Conservation (phyloP, 2,113 vertebrate species). For the Struthio camelus region DNA sequence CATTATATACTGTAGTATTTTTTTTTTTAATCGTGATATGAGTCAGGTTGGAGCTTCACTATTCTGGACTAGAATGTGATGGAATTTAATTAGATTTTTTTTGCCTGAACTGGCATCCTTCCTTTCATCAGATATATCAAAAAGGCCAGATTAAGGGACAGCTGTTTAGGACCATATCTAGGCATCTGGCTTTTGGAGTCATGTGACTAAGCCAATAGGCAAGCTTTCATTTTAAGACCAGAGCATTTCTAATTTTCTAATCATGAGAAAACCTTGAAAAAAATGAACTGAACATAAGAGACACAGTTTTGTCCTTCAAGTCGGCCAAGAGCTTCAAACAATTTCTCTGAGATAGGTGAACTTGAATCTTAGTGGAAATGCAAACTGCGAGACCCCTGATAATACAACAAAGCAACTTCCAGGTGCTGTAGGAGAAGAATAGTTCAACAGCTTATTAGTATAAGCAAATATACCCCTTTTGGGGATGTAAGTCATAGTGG, state of each 20-base stretch:
- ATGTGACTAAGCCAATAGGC: not conserved
- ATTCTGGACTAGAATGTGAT: not conserved
- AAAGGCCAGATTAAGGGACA: not conserved
- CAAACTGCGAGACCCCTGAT: not conserved
- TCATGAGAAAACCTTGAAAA: not conserved
- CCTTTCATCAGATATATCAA: not conserved
- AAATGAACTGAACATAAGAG: not conserved
- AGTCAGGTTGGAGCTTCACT: constrained; percentile 15
- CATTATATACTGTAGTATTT: constrained; percentile 19
- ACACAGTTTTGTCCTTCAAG: not conserved
- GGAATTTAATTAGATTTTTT: not conserved
- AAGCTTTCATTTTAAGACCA: not conserved
- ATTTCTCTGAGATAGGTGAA: not conserved
- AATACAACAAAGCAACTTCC: not conserved
- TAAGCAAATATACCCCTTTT: not conserved
- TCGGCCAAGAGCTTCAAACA: not conserved
- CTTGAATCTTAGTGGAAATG: not conserved
- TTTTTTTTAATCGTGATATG: not conserved
- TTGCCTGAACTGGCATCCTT: not conserved
- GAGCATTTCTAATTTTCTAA: not conserved
- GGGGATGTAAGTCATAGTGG: not conserved
- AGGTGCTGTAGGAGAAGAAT: not conserved
- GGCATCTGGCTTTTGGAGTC: not conserved
- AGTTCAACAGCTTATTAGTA: not conserved
- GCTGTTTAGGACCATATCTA: not conserved